Evolutionary conservation across 2,113 vertebrate genomes (phyloP), one percentile per base, ranked within the genome.

Genomic region (Centropristis striata): DNA sequence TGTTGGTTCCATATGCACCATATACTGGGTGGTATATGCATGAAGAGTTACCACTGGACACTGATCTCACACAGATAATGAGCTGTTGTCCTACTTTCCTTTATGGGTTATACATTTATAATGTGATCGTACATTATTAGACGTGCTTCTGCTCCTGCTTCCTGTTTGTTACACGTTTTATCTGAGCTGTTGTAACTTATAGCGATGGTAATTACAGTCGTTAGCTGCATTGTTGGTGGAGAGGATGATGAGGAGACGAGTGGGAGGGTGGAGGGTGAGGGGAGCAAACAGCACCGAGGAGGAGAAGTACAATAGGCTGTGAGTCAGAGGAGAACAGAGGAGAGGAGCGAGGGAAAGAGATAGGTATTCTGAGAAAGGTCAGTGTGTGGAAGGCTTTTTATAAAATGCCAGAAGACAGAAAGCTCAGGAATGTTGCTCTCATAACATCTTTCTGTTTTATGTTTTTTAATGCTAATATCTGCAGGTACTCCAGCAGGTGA

Each of bases 191-290:
- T 72, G 55, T 8, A 60, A 86, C 61, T 90, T 76, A 55, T 28
- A 54, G 41, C 69, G 9, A 23, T 55, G 72, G 72, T 78, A 84
- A 86, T 92, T 84, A 81, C 66, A 76, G 77, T 67, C 20, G 49
- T 86, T 84, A 59, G 65, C 57, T 64, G 81, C 46, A 71, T 87
- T 90, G 87, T 88, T 90, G 86, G 81, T 53, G 2, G 58, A 84
- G 75, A 84, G 87, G 87, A 90, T 78, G 85, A 84, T 88, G 87
- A 85, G 75, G 84, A 91, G 84, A 88, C 67, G 68, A 85, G 91
- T 92, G 90, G 92, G 91, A 83, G 90, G 90, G 75, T 53, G 68
- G 68, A 78, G 65, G 80, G 78, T 74, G 69, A 80, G 72, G 74
- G 75, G 83, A 81, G 87, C 77, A 87, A 86, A 87, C 78, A 66